Base-by-base conservation (phyloP, 2,888 invertebrate species). In the Sarcophaga caerulescens region DNA sequence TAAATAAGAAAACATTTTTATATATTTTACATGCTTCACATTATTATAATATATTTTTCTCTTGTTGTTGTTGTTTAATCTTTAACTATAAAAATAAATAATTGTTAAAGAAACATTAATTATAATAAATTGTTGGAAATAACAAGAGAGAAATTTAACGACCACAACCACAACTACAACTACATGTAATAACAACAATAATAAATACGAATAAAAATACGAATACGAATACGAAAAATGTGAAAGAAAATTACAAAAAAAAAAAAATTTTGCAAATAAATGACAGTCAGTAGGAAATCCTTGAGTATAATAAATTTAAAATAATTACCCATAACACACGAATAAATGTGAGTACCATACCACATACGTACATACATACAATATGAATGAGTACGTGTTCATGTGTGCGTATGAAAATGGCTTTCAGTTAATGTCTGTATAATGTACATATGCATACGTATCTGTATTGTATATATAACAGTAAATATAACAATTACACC, bases 261-360 rank as follows among this genome's bases (percentile, higher is more conserved):
- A 87, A 87, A 88, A 35, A 35, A 35, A 10, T 35, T 8, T 35
- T 87, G 79, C 68, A 82, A 78, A 73, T 73, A 60, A 85, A 66
- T 85, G 63, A 82, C 73, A 79, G 80, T 81, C 73, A 79, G 80
- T 81, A 85, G 87, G 85, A 89, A 89, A 89, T 90, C 90, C 91
- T 89, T 89, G 89, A 90, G 89, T 89, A 91, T 89, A 91, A 92
- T 92, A 93, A 92, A 92, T 93, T 92, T 91, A 85, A 90, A 90
- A 91, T 92, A 92, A 92, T 92, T 92, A 92, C 92, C 91, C 91
- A 92, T 92, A 91, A 91, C 90, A 87, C 76, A 79, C 73, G 70
- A 52, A 52, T 52, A 52, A 52, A 12, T 52, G 14, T 52, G 17
- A 52, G 52, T 35, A 35, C 8, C 35, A 35, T 35, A 35, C 1